Base-by-base conservation (phyloP, 2,797 vertebrate species). In the Chelon labrosus region DNA sequence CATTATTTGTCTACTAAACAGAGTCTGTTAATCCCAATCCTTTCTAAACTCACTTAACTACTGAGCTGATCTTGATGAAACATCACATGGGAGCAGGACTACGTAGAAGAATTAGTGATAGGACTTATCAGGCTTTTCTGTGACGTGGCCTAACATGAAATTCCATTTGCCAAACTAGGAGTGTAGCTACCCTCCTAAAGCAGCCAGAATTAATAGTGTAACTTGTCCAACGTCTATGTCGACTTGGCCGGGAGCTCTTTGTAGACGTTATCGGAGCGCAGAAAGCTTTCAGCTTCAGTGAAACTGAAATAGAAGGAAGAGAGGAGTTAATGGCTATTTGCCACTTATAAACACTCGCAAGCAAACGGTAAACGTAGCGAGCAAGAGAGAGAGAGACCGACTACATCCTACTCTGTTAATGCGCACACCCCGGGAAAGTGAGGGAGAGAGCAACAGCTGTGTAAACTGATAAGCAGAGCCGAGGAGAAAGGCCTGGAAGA, bases 391-490 rank as follows among this genome's bases (percentile, higher is more conserved):
- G 44, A 54, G 31, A 74, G 62, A 65, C 10, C 8, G 53, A 77
- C 73, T 57, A 17, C 44, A 72, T 80, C 68, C 69, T 71, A 42
- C 71, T 75, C 38, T 62, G 57, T 72, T 77, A n/a, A 50, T 35
- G 55, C 38, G 11, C 53, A 31, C 64, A 77, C 67, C 25, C 62
- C 55, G 22, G 57, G 49, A 69, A 62, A 81, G 71, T 44, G 76
- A 79, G 77, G 66, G 67, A 65, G 75, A 76, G 64, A 65, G 82
- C 69, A 89, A 82, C 89, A 90, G 88, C 90, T 92, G 92, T 88
- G 89, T 84, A 89, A 89, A 90, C 88, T 90, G 92, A 92, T 93
- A 92, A 92, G 91, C 84, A 53, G 73, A 67, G 77, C 66, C n/a
- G 50, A 77, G 31, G 82, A 85, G 80, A 85, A 82, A 83, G 52